Conservation (phyloP, 2,113 vertebrate species). For the Phrynosoma blainvillii region DNA sequence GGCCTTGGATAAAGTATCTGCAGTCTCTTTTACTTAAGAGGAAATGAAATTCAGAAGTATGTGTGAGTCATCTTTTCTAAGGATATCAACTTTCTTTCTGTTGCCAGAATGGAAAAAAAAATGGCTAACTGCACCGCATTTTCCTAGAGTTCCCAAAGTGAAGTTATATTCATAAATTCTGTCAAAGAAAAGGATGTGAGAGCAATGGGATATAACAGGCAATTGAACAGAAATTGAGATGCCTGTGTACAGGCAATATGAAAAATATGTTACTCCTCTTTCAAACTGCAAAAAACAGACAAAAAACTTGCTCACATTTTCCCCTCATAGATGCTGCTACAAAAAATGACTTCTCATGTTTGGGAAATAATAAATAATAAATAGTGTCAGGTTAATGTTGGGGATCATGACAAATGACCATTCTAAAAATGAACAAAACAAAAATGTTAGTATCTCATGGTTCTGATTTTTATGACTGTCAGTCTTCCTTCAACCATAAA, state of each 20-base stretch:
- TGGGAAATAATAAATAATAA: neutral
- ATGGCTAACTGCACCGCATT: slow-evolving; percentile 8
- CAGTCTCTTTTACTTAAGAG: slow-evolving; percentile 50
- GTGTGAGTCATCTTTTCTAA: slow-evolving; percentile 58
- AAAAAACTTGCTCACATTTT: neutral
- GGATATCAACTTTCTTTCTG: slow-evolving; percentile 37
- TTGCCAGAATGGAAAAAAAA: slow-evolving; percentile 42
- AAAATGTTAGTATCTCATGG: neutral
- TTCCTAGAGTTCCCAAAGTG: slow-evolving; percentile 29
- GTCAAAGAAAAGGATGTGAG: slow-evolving; percentile 17
- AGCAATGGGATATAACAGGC: neutral
- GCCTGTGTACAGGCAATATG: neutral
- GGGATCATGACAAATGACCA: neutral
- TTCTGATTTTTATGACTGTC: neutral
- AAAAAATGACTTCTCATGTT: slow-evolving; percentile 1
- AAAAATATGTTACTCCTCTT: slow-evolving; percentile 15
- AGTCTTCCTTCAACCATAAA: neutral
- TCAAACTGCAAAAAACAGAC: neutral
- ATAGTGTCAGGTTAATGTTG: neutral
- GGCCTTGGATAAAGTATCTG: slow-evolving; percentile 35
- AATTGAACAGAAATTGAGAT: slow-evolving; percentile 21
- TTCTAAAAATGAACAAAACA: neutral
- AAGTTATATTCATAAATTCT: slow-evolving; percentile 56
- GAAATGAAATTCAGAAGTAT: slow-evolving; percentile 58
- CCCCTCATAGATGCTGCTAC: neutral